phyloP scores from a whole-genome alignment of 2,113 vertebrate genomes.

The Microcebus lehilahytsara region DNA sequence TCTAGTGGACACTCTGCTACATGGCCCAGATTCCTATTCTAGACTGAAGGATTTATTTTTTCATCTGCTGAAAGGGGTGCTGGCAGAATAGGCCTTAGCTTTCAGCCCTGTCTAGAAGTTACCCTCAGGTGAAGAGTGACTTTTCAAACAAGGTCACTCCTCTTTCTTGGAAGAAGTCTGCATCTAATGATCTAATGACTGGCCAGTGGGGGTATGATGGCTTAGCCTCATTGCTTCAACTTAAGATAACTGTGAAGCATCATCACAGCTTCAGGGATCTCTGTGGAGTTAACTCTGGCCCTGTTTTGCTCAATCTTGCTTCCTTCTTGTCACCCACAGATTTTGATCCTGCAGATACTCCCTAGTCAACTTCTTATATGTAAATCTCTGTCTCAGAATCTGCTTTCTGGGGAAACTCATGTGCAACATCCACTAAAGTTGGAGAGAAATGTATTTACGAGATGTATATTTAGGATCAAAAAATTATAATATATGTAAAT shows the following conservation, averaged over 20 bases:
- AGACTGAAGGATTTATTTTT: neutral
- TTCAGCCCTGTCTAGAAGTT: neutral
- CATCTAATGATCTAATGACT: neutral
- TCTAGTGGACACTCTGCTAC: neutral
- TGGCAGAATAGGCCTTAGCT: fast-evolving
- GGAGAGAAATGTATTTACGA: neutral
- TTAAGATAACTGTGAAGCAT: neutral
- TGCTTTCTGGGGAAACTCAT: neutral
- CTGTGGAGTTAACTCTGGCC: neutral
- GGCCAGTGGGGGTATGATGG: neutral
- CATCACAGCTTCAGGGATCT: neutral
- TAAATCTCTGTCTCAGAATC: neutral
- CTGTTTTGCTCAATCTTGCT: neutral
- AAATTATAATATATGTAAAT: neutral
- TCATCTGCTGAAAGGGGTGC: neutral
- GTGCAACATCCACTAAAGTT: neutral
- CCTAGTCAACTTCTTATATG: neutral
- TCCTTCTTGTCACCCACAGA: neutral
- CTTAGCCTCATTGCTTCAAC: neutral
- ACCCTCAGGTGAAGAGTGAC: neutral
- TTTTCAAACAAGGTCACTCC: neutral
- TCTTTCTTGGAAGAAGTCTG: neutral
- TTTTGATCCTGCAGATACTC: neutral
- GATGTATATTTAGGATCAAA: neutral
- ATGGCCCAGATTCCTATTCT: neutral